Evolutionary conservation across 2,113 vertebrate genomes (phyloP), one percentile per base, ranked within the genome.

Genomic region (Rattus rattus): DNA sequence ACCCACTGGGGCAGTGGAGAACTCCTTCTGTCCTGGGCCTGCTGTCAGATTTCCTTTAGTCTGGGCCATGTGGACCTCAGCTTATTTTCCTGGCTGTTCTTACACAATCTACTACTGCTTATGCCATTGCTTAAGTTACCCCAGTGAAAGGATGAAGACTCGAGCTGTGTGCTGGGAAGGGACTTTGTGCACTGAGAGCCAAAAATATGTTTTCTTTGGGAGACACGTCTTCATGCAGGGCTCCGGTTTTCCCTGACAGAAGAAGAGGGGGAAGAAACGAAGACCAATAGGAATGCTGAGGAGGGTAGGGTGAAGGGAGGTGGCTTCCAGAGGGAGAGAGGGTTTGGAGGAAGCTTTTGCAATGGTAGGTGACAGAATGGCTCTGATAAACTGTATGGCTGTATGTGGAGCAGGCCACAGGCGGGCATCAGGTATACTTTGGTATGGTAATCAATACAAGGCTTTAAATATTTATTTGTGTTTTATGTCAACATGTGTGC

Each of bases 61-160:
- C 88, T 91, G 54, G 93, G 85, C 30, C 39, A 36, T 4, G 3
- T 70, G 92, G 96, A 85, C 95, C 95, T 83, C 49, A 79, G 65
- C 95, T 80, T 91, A 92, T 92, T 97, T 97, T 97, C 95, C 95
- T 97, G 96, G 96, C 94, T 91, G 88, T 87, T 92, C 73, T 96
- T 63, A 95, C 93, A 94, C 85, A 89, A 59, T 81, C 54, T 22
- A 96, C 92, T 96, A 91, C 91, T 95, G 95, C 95, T 95, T 77
- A 92, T 95, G 86, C 92, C 56, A 95, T 89, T 96, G 94, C 94
- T 95, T 86, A 95, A 94, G 86, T 69, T 11, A 92, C 96, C 94
- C 69, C 88, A 83, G 76, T 63, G 47, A 90, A 90, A 96, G 73
- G 94, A 96, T 67, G 89, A 81, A 89, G 67, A 47, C 10, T 47